Percentiles rank a stretch among this genome's conserved stretches.
Conservation (phyloP, 2,113 vertebrate species). For the Sinocyclocheilus anshuiensis region DNA sequence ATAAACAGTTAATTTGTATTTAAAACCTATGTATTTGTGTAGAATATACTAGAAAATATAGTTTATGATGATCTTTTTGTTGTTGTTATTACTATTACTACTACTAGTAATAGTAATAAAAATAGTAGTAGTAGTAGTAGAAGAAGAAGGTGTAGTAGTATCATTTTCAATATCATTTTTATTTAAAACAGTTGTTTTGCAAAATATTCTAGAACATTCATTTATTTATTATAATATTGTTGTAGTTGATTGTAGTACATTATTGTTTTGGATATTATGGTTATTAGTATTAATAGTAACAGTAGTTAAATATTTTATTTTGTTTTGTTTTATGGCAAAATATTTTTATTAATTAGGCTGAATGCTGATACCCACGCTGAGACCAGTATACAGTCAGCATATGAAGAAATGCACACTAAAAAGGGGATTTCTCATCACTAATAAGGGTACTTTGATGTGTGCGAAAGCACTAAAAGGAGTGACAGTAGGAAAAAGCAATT, state of each 20-base stretch:
- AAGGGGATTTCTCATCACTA: background rate
- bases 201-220: background rate
- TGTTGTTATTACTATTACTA: too few species aligned
- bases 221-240: background rate
- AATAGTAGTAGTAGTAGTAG: too few species aligned
- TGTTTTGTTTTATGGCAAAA: background rate
- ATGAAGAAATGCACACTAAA: background rate
- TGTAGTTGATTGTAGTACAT: background rate
- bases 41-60: background rate
- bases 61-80: too few species aligned
- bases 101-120: too few species aligned
- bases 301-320: background rate
- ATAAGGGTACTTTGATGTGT: background rate
- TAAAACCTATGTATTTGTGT: background rate
- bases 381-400: background rate
- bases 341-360: background rate
- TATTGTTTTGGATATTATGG: background rate
- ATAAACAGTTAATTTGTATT: background rate
- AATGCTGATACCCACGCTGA: background rate
- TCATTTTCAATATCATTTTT: too few species aligned
- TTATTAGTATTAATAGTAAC: background rate
- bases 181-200: too few species aligned
- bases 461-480: background rate
- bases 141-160: too few species aligned
- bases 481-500: background rate